These are phyloP conservation scores for Stegodyphus mimosarum DNA, from an alignment of 1,140 invertebrate species.

Conservation along the genomic window DNA sequence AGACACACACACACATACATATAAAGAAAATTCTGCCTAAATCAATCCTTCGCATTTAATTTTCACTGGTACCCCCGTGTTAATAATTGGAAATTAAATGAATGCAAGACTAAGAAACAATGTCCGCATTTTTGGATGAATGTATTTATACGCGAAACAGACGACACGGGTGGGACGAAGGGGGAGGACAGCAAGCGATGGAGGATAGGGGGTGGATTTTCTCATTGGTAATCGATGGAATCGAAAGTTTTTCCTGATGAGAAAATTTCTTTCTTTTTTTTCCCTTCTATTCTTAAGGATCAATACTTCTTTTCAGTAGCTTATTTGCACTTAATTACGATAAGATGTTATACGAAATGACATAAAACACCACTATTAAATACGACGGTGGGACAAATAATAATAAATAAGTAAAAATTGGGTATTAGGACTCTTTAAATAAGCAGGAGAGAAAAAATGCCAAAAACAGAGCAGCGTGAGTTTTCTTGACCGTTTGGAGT, in stretches of 20 bases:
- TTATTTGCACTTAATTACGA: constrained; percentile 60
- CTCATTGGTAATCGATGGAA: constrained; percentile 58
- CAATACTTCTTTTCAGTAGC: constrained; percentile 58
- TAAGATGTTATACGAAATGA: constrained; percentile 59
- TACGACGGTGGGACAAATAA: not conserved
- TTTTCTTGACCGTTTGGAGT: not conserved
- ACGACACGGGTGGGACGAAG: not conserved
- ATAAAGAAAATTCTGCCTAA: constrained; percentile 16
- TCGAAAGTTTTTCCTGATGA: constrained; percentile 60
- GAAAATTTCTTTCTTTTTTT: constrained; percentile 51
- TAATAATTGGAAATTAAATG: constrained; percentile 61
- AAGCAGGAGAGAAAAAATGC: not conserved
- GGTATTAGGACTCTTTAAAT: constrained; percentile 49
- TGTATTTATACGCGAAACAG: constrained; percentile 47
- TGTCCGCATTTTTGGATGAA: constrained; percentile 47
- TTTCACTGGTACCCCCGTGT: constrained; percentile 40
- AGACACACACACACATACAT: not conserved
- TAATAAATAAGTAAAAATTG: constrained; percentile 54
- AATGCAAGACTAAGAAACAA: constrained; percentile 60
- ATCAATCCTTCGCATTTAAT: constrained; percentile 58
- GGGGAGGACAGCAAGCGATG: not conserved
- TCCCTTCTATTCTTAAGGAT: constrained; percentile 14
- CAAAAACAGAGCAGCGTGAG: not conserved
- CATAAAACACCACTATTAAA: constrained; percentile 57
- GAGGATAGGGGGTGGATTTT: constrained; percentile 19